These are phyloP conservation scores for Euthynnus affinis DNA, from an alignment of 2,797 vertebrate genomes.

Conservation along the genomic window DNA sequence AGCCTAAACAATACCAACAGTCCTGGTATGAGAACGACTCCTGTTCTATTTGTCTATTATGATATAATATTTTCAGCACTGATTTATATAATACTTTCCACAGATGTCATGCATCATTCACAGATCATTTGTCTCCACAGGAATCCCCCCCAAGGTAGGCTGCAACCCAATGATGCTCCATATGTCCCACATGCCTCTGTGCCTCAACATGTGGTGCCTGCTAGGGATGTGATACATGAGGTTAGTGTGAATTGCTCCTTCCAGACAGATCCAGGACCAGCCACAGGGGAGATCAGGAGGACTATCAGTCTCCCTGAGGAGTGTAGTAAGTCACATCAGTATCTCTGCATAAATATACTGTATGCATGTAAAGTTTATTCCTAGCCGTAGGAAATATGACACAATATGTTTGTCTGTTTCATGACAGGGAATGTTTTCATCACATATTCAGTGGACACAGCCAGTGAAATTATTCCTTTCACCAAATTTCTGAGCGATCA, in stretches of 20 bases:
- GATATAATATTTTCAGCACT: background rate
- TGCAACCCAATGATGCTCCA: background rate
- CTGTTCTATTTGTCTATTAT: background rate
- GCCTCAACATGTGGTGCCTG: conserved; percentile 2
- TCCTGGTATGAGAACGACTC: conserved; percentile 30
- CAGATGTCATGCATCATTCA: background rate
- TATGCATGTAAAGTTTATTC: background rate
- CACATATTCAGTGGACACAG: conserved; percentile 94
- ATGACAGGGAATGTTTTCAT: conserved; percentile 93
- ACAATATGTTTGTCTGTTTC: background rate
- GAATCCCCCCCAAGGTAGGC: conserved; percentile 2
- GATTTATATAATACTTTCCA: background rate
- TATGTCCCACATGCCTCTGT: background rate
- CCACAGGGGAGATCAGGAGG: conserved; percentile 84
- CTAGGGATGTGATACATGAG: conserved; percentile 72
- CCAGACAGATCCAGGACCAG: conserved; percentile 51
- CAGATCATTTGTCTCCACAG: conserved; percentile 25
- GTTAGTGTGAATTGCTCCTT: conserved; percentile 49
- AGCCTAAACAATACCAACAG: conserved; percentile 18
- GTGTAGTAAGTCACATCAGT: conserved; percentile 87
- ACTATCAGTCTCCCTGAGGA: conserved; percentile 92
- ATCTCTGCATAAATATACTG: background rate
- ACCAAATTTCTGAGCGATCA: conserved; percentile 91
- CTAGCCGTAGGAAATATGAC: background rate
- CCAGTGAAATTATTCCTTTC: conserved; percentile 88